A percentile compares a stretch with the other conserved stretches of the same genome.
Conservation (phyloP, 2,113 vertebrate genomes). For the Siphamia tubifer region DNA sequence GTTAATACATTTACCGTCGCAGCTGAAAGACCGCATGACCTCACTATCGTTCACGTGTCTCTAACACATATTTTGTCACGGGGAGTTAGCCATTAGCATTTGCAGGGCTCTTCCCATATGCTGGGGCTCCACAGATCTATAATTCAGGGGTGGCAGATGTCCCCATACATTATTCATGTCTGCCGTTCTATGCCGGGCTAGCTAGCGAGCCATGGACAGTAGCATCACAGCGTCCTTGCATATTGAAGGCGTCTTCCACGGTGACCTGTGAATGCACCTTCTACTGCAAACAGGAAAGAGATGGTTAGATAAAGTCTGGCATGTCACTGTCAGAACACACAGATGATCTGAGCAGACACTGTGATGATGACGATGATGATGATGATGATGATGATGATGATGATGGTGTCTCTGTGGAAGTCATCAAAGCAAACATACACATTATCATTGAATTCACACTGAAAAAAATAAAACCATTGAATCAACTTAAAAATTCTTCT, state of each 20-base stretch:
- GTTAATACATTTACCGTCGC: too few species aligned
- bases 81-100: slow-evolving; percentile 77
- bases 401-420: too few species aligned
- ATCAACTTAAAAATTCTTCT: too few species aligned
- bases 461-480: too few species aligned
- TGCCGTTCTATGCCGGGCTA: slow-evolving; percentile 63
- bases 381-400: too few species aligned
- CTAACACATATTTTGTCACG: slow-evolving; percentile 73
- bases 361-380: not conserved
- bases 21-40: slow-evolving; percentile 52
- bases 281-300: slow-evolving; percentile 16
- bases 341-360: not conserved
- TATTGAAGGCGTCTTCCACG: slow-evolving; percentile 54
- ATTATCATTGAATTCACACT: not conserved
- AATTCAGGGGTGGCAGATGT: slow-evolving; percentile 85
- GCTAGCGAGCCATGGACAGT: slow-evolving; percentile 59
- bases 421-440: not conserved
- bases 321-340: slow-evolving; percentile 9
- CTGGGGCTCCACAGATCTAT: slow-evolving; percentile 79
- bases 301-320: not conserved
- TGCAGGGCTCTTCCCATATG: slow-evolving; percentile 77
- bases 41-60: slow-evolving; percentile 60
- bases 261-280: slow-evolving; percentile 58
- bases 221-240: slow-evolving; percentile 57
- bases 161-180: slow-evolving; percentile 80